Evolutionary conservation across 1,140 invertebrate genomes (phyloP).

Genomic region (Drosophila rufa): DNA sequence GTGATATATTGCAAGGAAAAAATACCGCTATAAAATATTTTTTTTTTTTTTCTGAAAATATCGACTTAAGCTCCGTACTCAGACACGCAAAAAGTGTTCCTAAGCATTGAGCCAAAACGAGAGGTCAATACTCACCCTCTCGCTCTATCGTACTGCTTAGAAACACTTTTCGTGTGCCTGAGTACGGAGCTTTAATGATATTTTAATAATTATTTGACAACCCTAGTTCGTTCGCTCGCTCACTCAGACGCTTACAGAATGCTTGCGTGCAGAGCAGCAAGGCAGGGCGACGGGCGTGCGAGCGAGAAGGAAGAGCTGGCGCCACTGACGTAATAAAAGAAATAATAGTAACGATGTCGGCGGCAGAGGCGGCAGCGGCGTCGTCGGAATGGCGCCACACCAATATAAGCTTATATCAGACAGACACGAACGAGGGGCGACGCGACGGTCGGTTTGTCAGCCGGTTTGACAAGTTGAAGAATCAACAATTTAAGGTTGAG

Average conservation of each 20-base stretch:
- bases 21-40: too few relatives aligned
- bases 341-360: conserved; percentile 84
- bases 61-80: too few relatives aligned
- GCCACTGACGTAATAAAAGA: conserved; percentile 85
- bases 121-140: too few relatives aligned
- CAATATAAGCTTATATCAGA: conserved; percentile 83
- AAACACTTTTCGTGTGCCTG: too few relatives aligned
- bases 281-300: conserved; percentile 60
- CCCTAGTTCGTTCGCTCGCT: background rate
- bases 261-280: conserved; percentile 73
- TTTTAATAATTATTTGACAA: too few relatives aligned
- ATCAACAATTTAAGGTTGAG: conserved; percentile 83
- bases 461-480: conserved; percentile 82
- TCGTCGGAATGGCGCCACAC: conserved; percentile 84
- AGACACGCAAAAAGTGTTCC: too few relatives aligned
- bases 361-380: conserved; percentile 62
- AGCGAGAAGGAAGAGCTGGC: conserved; percentile 73
- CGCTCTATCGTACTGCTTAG: too few relatives aligned
- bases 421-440: conserved; percentile 63
- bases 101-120: too few relatives aligned
- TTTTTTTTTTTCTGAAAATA: too few relatives aligned
- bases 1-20: too few relatives aligned
- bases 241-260: conserved; percentile 49
- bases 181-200: too few relatives aligned
- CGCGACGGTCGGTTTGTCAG: conserved; percentile 73